These are phyloP conservation scores for Allygus modestus DNA, from an alignment of 2,888 invertebrate species.

Conservation along the genomic window DNA sequence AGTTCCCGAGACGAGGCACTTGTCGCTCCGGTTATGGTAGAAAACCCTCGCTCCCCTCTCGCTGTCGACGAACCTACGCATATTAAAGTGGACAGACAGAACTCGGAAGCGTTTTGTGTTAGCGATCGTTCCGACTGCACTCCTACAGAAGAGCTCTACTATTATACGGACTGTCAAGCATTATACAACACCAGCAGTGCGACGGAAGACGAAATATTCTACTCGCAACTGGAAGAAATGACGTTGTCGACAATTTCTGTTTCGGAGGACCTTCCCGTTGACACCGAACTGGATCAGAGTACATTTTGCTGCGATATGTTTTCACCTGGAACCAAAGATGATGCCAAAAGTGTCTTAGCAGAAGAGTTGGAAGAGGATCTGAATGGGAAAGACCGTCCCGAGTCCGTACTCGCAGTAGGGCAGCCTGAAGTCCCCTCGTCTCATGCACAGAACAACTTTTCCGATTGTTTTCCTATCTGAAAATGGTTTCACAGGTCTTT, in stretches of 20 bases:
- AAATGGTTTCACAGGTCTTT: slow-evolving; percentile 36
- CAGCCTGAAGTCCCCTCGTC: slow-evolving; percentile 51
- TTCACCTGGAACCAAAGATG: slow-evolving; percentile 51
- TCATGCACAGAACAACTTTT: slow-evolving; percentile 55
- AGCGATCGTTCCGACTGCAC: slow-evolving; percentile 40
- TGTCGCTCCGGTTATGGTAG: background rate
- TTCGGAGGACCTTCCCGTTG: slow-evolving; percentile 49
- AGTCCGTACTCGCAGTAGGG: background rate
- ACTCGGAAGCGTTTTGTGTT: slow-evolving; percentile 31
- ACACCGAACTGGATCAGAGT: slow-evolving; percentile 40
- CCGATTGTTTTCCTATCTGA: slow-evolving; percentile 62
- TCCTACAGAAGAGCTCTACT: slow-evolving; percentile 49
- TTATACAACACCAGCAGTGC: slow-evolving; percentile 42
- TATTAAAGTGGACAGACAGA: slow-evolving; percentile 24
- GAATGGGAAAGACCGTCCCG: slow-evolving; percentile 27
- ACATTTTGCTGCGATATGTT: slow-evolving; percentile 59
- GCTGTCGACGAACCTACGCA: background rate
- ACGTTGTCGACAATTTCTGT: slow-evolving; percentile 48
- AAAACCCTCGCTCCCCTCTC: background rate
- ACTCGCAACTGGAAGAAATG: slow-evolving; percentile 55
- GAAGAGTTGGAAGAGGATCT: slow-evolving; percentile 58
- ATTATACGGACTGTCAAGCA: slow-evolving; percentile 52
- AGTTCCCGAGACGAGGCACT: slow-evolving; percentile 24
- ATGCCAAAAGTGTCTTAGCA: slow-evolving; percentile 62
- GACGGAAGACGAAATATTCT: slow-evolving; percentile 58